Evolutionary conservation across 2,888 invertebrate species (phyloP).

Genomic region (Chrysomela aeneicollis): DNA sequence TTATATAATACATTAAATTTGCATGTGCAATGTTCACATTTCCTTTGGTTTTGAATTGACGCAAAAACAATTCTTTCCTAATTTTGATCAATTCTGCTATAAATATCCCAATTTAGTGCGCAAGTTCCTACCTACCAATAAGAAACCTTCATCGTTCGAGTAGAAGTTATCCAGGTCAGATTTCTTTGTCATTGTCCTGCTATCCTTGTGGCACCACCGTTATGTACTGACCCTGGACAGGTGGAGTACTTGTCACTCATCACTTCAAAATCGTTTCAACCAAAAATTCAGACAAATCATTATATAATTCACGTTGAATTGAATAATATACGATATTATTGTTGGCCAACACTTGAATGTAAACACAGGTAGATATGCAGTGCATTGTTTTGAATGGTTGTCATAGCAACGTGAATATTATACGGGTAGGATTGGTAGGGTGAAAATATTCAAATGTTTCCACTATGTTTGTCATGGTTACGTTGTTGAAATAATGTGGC

Average conservation of each 20-base stretch:
- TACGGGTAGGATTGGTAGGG: not conserved
- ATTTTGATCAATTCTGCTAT: too few relatives aligned
- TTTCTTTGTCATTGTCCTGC: not conserved
- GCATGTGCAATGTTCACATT: too few relatives aligned
- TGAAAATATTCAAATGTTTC: too few relatives aligned
- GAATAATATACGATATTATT: too few relatives aligned
- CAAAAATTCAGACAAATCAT: too few relatives aligned
- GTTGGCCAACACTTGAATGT: conserved; percentile 25
- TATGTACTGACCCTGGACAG: not conserved
- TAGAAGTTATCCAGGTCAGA: not conserved
- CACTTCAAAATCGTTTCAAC: too few relatives aligned
- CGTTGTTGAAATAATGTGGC: too few relatives aligned
- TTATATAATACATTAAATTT: too few relatives aligned
- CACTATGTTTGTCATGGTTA: too few relatives aligned
- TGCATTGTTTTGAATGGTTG: conserved; percentile 42
- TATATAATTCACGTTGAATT: too few relatives aligned
- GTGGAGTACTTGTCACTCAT: not conserved
- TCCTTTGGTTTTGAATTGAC: too few relatives aligned
- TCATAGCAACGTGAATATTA: conserved; percentile 37
- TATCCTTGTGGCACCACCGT: not conserved
- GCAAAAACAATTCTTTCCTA: too few relatives aligned
- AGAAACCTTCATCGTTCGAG: not conserved
- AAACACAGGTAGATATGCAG: conserved; percentile 40
- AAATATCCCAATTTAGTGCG: conserved; percentile 11
- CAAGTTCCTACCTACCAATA: not conserved